These are phyloP conservation scores for Himalopsyche anomala DNA, from an alignment of 2,888 invertebrate genomes.

Conservation along the genomic window DNA sequence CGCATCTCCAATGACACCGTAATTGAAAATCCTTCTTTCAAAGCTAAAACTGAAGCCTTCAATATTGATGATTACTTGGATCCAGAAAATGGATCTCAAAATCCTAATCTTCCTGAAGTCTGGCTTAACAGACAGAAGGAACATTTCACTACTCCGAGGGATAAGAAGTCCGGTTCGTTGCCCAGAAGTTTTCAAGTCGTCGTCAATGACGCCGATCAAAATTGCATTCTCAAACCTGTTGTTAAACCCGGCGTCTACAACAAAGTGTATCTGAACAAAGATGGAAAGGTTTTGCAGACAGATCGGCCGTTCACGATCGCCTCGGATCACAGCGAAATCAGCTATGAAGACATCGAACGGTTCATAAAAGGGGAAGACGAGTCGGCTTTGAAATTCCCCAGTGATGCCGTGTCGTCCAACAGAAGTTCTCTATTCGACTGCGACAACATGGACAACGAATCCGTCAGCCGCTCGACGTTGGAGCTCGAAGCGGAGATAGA, in stretches of 20 bases:
- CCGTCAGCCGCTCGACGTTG: conserved; percentile 75
- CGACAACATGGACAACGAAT: conserved; percentile 71
- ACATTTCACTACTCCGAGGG: conserved; percentile 81
- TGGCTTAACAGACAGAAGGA: conserved; percentile 85
- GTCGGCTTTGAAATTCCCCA: conserved; percentile 71
- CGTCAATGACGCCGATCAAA: conserved; percentile 76
- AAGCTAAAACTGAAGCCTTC: conserved; percentile 53
- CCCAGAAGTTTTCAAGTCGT: conserved; percentile 86
- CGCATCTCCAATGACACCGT: conserved; percentile 64
- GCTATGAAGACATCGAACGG: conserved; percentile 81
- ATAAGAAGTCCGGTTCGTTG: conserved; percentile 85
- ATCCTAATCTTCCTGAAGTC: conserved; percentile 81
- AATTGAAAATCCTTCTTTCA: conserved; percentile 62
- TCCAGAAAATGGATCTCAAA: conserved; percentile 70
- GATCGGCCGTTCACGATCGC: conserved; percentile 85
- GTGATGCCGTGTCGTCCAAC: conserved; percentile 68
- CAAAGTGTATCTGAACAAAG: conserved; percentile 78
- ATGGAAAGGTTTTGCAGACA: conserved; percentile 79
- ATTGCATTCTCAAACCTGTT: conserved; percentile 66
- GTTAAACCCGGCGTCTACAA: conserved; percentile 73
- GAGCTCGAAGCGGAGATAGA: conserved; percentile 76
- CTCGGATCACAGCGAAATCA: conserved; percentile 83
- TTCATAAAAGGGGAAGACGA: conserved; percentile 74
- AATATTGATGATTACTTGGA: conserved; percentile 61
- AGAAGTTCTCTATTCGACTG: conserved; percentile 67